These are phyloP conservation scores for Cryptus armator DNA, from an alignment of 2,888 invertebrate species.

Conservation along the genomic window DNA sequence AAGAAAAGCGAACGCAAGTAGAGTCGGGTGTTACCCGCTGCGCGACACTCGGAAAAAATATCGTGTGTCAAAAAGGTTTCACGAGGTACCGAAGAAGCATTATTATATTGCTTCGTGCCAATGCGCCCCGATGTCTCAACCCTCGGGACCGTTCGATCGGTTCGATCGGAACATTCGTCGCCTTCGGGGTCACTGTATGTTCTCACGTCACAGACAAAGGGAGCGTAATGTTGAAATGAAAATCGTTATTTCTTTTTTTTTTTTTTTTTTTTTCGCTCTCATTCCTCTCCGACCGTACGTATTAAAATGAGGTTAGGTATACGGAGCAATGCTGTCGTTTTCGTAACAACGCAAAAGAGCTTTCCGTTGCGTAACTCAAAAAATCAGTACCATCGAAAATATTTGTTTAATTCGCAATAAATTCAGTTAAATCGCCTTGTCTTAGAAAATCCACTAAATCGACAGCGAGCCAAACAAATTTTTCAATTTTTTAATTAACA, in stretches of 20 bases:
- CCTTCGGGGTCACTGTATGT: conserved; percentile 76
- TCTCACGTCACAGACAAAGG: conserved; percentile 82
- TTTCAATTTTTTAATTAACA: neutral
- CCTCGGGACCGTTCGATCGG: conserved; percentile 74
- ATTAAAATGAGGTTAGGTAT: conserved; percentile 49
- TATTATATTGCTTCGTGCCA: conserved; percentile 46
- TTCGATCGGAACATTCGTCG: conserved; percentile 75
- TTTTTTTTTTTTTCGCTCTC: conserved; percentile 42
- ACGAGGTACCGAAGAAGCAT: conserved; percentile 47
- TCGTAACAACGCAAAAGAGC: conserved; percentile 38
- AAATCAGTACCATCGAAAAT: conserved; percentile 67
- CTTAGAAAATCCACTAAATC: neutral
- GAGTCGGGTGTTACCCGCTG: conserved; percentile 57
- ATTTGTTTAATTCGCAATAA: neutral
- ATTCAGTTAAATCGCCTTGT: conserved; percentile 62
- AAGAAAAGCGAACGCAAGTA: conserved; percentile 26
- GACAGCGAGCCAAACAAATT: neutral
- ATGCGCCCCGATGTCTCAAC: conserved; percentile 39
- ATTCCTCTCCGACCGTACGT: conserved; percentile 18
- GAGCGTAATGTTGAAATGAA: conserved; percentile 73
- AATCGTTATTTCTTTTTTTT: conserved; percentile 71
- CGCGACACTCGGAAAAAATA: conserved; percentile 69
- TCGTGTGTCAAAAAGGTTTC: conserved; percentile 71
- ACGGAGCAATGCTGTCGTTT: neutral
- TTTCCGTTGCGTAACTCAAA: conserved; percentile 75